Base-by-base conservation (phyloP, 2,797 vertebrate genomes). In the Cercopithecus petaurista region DNA sequence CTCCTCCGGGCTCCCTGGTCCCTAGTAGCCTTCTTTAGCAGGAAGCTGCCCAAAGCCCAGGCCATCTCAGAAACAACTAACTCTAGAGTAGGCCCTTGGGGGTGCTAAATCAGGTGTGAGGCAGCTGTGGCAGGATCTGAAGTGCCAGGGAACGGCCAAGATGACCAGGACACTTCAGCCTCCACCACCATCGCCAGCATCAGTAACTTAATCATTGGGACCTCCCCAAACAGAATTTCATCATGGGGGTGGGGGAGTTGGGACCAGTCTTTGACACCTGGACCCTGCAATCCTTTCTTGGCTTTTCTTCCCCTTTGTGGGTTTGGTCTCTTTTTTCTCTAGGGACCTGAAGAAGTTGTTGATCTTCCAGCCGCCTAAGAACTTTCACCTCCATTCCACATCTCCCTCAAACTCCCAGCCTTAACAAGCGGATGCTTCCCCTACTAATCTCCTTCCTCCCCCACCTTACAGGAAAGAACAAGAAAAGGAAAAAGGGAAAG, bases 401-500 rank as follows among this genome's bases (percentile, higher is more conserved):
- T 84, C 61, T 84, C 64, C 15, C 85, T 67, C 39, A 46, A 76
- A 64, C 22, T 55, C 61, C 75, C 39, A 28, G 79, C 64, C 59
- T 73, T 90, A 70, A 83, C 76, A 28, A 57, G 90, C 3, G 14
- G 81, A 72, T 50, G 92, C 57, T 39, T 41, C 70, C 59, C 72
- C 92, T n/a, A 26, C 94, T 64, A 55, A 90, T 59, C 46, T 55
- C 55, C 86, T 81, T 22, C 91, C 72, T 77, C 52, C 82, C 73
- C 61, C 70, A 41, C 89, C 64, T 94, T 97, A 85, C 96, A 84
- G 96, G 83, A 85, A 96, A 89, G 83, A 87, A 86, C 93, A 88
- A 52, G 67, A 43, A 61, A 83, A 61, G 80, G 79, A 73, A 85
- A 81, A 72, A 26, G 88, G 72, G 77, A 84, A 39, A 57, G 75